Percentiles rank a stretch among this genome's conserved stretches.
These are phyloP conservation scores for Microtus pennsylvanicus DNA, from an alignment of 2,113 vertebrate genomes.

Conservation along the genomic window DNA sequence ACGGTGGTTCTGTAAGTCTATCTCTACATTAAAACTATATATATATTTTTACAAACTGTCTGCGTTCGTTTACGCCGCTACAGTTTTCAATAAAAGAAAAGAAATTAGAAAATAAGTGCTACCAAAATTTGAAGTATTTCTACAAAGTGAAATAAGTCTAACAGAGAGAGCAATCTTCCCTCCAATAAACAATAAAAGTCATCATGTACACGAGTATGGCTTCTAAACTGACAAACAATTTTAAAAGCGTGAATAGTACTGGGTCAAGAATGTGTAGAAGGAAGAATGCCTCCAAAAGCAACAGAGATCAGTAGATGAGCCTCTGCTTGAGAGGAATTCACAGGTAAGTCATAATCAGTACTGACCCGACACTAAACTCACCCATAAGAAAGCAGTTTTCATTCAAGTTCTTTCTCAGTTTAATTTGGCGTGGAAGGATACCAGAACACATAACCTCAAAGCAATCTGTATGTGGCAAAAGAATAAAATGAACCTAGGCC, in stretches of 20 bases:
- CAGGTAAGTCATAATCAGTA: not conserved
- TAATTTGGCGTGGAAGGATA: not conserved
- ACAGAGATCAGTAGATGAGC: not conserved
- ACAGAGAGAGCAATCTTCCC: not conserved
- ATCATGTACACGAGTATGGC: not conserved
- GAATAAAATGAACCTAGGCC: not conserved
- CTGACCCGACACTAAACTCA: conserved; percentile 10
- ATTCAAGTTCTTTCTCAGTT: not conserved
- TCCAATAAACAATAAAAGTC: conserved; percentile 14
- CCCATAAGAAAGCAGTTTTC: conserved; percentile 6
- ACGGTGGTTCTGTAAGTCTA: no score
- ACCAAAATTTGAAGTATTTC: conserved; percentile 10
- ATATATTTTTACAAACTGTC: no score
- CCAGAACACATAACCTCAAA: conserved; percentile 4
- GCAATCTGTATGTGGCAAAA: not conserved
- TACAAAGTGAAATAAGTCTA: not conserved
- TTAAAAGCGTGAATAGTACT: not conserved
- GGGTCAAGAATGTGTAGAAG: not conserved
- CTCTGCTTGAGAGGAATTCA: conserved; percentile 29
- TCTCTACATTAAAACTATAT: no score
- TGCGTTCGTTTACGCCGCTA: no score
- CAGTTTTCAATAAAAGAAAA: not conserved
- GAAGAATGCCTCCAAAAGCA: not conserved
- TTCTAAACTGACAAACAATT: conserved; percentile 27
- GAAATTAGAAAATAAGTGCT: not conserved